These are phyloP conservation scores for Pterocles gutturalis DNA, from an alignment of 2,113 vertebrate genomes.

Conservation along the genomic window DNA sequence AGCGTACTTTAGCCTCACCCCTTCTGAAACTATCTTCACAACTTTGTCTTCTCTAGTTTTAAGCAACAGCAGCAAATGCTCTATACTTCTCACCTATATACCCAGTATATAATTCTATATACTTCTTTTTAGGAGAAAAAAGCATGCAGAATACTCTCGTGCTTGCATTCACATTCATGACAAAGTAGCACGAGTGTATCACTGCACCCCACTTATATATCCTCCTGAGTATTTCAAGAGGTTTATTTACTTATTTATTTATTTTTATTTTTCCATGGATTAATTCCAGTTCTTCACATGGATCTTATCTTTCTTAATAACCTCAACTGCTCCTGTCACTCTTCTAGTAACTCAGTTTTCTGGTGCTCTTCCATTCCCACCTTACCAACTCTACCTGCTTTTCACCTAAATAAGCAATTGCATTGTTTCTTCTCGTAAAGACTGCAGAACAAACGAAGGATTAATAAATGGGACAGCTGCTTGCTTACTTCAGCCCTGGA, in stretches of 20 bases:
- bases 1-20: background rate
- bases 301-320: background rate
- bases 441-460: background rate
- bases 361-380: background rate
- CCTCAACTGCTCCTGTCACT: background rate
- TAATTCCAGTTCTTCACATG: background rate
- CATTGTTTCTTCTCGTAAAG: background rate
- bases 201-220: background rate
- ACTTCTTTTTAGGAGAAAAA: background rate
- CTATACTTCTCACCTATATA: background rate
- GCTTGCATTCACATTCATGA: background rate
- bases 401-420: background rate
- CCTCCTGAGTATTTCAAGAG: background rate
- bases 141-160: background rate
- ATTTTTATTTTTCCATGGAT: background rate
- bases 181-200: background rate
- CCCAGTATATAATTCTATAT: background rate
- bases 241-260: background rate
- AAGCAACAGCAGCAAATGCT: background rate
- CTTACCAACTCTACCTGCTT: background rate
- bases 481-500: conserved; percentile 18
- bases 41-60: background rate
- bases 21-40: background rate
- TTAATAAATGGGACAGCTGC: conserved; percentile 10
- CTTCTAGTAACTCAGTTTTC: background rate